phyloP scores from a whole-genome alignment of 1,140 invertebrate species.

The Globodera rostochiensis region DNA sequence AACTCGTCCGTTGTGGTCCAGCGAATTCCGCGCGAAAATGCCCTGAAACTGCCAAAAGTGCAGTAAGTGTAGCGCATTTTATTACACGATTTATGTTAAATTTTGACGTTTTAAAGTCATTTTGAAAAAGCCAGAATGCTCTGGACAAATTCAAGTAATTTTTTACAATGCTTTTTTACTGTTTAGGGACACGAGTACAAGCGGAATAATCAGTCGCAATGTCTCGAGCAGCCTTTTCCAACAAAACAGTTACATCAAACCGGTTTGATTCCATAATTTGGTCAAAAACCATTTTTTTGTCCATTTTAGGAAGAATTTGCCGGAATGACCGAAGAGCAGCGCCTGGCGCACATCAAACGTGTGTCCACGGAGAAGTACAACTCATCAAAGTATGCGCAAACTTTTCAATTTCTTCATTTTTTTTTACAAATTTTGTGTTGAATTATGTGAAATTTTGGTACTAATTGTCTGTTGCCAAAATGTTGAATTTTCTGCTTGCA shows the following conservation, averaged over 20 bases:
- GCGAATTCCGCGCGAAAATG: slow-evolving; percentile 78
- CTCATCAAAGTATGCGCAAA: slow-evolving; percentile 82
- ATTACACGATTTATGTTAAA: no score
- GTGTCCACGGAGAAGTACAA: slow-evolving; percentile 95
- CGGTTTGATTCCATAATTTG: slow-evolving; percentile 36
- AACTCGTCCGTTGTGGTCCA: slow-evolving; percentile 95
- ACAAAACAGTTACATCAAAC: slow-evolving; percentile 38
- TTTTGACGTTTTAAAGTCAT: no score
- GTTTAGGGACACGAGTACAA: slow-evolving; percentile 54
- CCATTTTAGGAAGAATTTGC: slow-evolving; percentile 77
- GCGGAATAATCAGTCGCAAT: slow-evolving; percentile 43
- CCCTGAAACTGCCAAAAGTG: slow-evolving; percentile 66
- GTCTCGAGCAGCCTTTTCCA: slow-evolving; percentile 8
- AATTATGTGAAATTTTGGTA: not conserved
- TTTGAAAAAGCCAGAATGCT: not conserved
- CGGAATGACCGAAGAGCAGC: slow-evolving; percentile 89
- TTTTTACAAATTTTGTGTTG: slow-evolving; percentile 10
- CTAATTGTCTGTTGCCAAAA: not conserved
- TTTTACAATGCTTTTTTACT: slow-evolving; percentile 19
- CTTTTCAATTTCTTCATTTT: slow-evolving; percentile 23
- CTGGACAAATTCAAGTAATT: not conserved
- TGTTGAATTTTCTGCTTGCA: slow-evolving; percentile 37
- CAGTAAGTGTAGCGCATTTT: slow-evolving; percentile 59
- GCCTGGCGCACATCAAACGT: slow-evolving; percentile 93
- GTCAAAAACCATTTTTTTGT: slow-evolving; percentile 18